Conservation (phyloP, 2,113 vertebrate genomes). For the Oncorhynchus kisutch region DNA sequence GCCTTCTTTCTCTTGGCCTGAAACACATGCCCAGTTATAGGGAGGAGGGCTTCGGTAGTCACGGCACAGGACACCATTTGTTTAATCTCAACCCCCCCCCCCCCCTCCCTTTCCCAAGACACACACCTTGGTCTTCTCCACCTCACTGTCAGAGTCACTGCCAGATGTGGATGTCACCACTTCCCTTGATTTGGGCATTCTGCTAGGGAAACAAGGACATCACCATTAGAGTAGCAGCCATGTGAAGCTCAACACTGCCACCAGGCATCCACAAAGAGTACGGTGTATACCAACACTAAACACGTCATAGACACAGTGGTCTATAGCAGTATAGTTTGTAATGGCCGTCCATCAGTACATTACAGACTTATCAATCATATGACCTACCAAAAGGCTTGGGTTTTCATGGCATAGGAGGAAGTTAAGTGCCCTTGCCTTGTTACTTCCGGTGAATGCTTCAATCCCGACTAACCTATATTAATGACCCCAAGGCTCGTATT, state of each 20-base stretch:
- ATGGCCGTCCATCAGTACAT: background rate
- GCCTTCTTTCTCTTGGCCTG: constrained; percentile 92
- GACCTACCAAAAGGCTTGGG: no score
- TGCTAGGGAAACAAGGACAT: constrained; percentile 51
- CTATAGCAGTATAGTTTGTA: no score
- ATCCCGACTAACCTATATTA: background rate
- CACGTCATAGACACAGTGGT: no score
- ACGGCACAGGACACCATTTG: background rate
- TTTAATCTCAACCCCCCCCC: no score
- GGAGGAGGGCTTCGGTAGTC: background rate
- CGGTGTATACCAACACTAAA: no score
- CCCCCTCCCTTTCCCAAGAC: no score
- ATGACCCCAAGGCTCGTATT: no score
- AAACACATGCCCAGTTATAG: background rate
- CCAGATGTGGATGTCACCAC: constrained; percentile 91
- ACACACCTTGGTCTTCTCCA: constrained; percentile 93
- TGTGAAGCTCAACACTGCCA: constrained; percentile 29
- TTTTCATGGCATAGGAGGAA: no score
- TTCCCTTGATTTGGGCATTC: constrained; percentile 98
- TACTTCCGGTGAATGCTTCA: background rate
- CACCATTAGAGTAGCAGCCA: background rate
- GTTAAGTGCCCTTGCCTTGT: no score
- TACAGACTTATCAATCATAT: background rate
- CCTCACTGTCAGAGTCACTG: constrained; percentile 94
- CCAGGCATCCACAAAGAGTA: constrained; percentile 2